Base-by-base conservation (phyloP, 2,113 vertebrate species). In the Cavia porcellus region DNA sequence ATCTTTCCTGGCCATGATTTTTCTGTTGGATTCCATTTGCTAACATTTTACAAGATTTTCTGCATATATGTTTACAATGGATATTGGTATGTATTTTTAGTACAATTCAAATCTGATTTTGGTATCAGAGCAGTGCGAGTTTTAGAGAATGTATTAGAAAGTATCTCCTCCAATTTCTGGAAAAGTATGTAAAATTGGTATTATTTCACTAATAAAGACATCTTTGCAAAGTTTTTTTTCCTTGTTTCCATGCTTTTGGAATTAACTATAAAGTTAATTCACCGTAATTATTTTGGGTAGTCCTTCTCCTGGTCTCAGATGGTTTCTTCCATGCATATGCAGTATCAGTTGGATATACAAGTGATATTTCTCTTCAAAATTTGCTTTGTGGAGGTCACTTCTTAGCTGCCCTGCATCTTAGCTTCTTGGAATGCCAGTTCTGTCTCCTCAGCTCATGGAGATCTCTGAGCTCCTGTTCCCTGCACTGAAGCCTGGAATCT, bases 61-160 rank as follows among this genome's bases (percentile, higher is more conserved):
- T 84, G 13, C 68, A 68, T 89, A 59, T 89, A 52, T 80, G 15
- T 79, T 72, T 45, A 52, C 68, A 96, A 45, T 52, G 14, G 5
- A 52, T 90, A 72, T 59, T 89, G 35, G 22, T 84, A 7, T 35
- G 59, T 79, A 24, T 83, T 70, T 74, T 30, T 61, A 50, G 25
- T 68, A 68, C 35, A 96, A 57, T 61, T 42, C 74, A 17, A 38
- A 81, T 45, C n/a, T 82, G n/a, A 19, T 92, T 90, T 90, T 83
- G 47, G 17, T 64, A 15, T 80, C 70, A 85, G 72, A 80, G 42
- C 80, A 57, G 74, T 57, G 24, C n/a, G 80, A 38, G 81, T 6
- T 24, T 28, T 74, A 74, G 38, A 74, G 42, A 45, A 47, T 75
- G 24, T 47, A 28, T 45, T 75, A 35, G 38, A 52, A 79, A 70